These are phyloP conservation scores for Margaritifera margaritifera DNA, from an alignment of 2,888 invertebrate species.

Conservation along the genomic window DNA sequence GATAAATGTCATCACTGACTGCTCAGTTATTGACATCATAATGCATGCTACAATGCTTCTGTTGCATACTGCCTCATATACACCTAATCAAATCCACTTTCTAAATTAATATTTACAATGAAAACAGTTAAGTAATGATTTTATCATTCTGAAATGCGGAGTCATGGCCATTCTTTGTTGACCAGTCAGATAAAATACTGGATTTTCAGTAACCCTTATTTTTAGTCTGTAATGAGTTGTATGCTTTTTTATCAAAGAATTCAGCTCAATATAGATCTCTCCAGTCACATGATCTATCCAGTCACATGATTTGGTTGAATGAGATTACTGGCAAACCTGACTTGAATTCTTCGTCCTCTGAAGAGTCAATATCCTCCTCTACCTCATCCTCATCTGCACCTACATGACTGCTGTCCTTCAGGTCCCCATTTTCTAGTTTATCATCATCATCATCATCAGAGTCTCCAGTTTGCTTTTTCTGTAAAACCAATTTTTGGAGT, in stretches of 20 bases:
- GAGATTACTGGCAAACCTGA: constrained; percentile 28
- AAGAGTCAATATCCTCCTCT: constrained; percentile 44
- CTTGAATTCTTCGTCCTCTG: constrained; percentile 51
- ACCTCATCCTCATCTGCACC: constrained; percentile 41
- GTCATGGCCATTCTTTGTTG: too few relatives aligned
- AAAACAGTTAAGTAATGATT: background rate
- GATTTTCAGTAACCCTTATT: too few relatives aligned
- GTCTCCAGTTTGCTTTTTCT: constrained; percentile 1
- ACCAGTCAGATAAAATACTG: too few relatives aligned
- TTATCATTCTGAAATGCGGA: background rate
- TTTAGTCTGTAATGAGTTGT: too few relatives aligned
- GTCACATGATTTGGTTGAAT: background rate
- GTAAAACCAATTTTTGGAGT: background rate
- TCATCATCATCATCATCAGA: constrained; percentile 12
- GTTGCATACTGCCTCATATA: too few relatives aligned
- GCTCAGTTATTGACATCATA: too few relatives aligned
- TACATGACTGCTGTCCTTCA: constrained; percentile 22
- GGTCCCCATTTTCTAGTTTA: constrained; percentile 10
- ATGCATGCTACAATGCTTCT: too few relatives aligned
- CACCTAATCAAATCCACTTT: background rate
- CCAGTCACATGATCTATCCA: background rate
- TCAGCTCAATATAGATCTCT: background rate
- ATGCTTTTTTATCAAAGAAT: too few relatives aligned
- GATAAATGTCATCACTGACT: too few relatives aligned
- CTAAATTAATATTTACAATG: background rate